phyloP scores from a whole-genome alignment of 2,113 vertebrate genomes.

The Calonectris borealis region DNA sequence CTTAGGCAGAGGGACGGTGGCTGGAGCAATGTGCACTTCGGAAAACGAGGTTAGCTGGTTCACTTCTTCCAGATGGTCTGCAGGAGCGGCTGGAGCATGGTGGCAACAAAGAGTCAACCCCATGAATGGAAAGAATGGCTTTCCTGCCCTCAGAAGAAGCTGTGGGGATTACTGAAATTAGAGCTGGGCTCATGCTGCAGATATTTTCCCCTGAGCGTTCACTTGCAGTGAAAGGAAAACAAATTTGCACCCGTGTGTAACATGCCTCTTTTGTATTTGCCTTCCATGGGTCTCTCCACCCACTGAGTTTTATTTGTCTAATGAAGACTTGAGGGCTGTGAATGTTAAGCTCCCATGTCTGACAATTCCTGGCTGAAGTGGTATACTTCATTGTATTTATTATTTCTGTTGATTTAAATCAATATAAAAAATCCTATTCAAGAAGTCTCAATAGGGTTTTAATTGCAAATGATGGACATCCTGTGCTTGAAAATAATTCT shows the following conservation, averaged over 20 bases:
- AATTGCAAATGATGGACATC: background rate
- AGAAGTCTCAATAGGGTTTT: background rate
- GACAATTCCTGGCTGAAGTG: background rate
- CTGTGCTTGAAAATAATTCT: background rate
- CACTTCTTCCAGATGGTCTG: slow-evolving; percentile 34
- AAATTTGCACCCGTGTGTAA: slow-evolving; percentile 33
- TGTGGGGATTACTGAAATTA: slow-evolving; percentile 43
- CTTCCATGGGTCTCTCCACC: slow-evolving; percentile 25
- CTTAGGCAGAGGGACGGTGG: background rate
- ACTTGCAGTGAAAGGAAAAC: slow-evolving; percentile 49
- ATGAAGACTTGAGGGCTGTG: slow-evolving; percentile 14
- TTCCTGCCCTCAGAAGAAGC: slow-evolving; percentile 26
- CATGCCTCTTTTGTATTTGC: background rate
- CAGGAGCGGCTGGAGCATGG: background rate
- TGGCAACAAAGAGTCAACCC: background rate
- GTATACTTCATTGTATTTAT: background rate
- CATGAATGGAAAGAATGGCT: slow-evolving; percentile 24
- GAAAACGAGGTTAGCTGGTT: slow-evolving; percentile 35
- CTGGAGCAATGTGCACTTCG: slow-evolving; percentile 34
- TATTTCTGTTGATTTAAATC: slow-evolving; percentile 19
- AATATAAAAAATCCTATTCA: background rate
- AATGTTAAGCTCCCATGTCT: background rate
- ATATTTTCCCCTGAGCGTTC: background rate
- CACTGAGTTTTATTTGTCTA: slow-evolving; percentile 32
- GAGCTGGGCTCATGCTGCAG: background rate